Base-by-base conservation (phyloP, 64 coral and sea anemone genomes). In the Exaiptasia diaphana region DNA sequence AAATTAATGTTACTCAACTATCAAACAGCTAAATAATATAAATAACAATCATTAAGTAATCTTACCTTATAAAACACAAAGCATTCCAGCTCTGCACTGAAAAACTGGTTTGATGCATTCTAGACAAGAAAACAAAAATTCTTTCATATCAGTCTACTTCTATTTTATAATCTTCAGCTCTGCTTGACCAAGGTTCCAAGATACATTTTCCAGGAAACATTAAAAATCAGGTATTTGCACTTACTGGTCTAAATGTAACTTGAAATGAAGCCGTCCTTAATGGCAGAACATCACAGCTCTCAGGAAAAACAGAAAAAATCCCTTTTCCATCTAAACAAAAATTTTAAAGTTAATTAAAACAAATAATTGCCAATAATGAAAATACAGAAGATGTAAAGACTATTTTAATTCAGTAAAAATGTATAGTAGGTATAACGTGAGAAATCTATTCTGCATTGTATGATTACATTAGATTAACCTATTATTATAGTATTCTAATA, bases 211-310 rank as follows among this genome's bases (percentile, higher is more conserved):
- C n/a, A n/a, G n/a, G n/a, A n/a, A n/a, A n/a, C n/a, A n/a, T n/a
- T n/a, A n/a, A n/a, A n/a, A n/a, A n/a, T n/a, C n/a, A n/a, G n/a
- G n/a, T n/a, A n/a, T n/a, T 4, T 18, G 32, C 38, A 65, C 95
- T 89, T 86, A 99, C 95, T 45, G 95, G 95, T 79, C 89, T 99
- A 72, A 99, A 99, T 17, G 95, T 93, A 27, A 99, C 57, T 41
- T 78, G 82, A 48, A 99, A 99, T 4, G 95, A 99, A 27, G 95
- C 95, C 20, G 90, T 99, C 71, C 85, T 74, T 34, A 99, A 69
- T 32, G 95, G 95, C 17, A 89, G 84, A 56, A 99, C 89, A 50
- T 99, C 95, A 77, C 85, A 84, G 14, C 83, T 63, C 14, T 93
- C 95, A 23, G 95, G 95, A 23, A 56, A 88, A 53, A 99, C 80